Evolutionary conservation across 2,888 invertebrate species (phyloP), one percentile per base, ranked within the genome.

Genomic region (Ecdyonurus torrentis): DNA sequence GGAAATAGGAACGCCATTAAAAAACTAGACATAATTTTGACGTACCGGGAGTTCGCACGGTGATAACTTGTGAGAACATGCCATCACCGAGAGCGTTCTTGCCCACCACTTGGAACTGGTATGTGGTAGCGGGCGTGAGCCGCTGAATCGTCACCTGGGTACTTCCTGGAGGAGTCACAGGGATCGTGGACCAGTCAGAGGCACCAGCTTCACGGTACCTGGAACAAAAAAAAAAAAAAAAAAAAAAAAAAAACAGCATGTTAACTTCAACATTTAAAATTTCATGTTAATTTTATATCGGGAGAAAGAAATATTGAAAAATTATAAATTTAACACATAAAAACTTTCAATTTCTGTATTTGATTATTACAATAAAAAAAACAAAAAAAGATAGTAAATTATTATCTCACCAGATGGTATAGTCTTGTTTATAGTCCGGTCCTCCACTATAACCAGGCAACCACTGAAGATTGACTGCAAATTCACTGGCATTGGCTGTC

Each of bases 61-160:
- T 89, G 73, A 95, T 89, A 65, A 90, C 85, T 77, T 93, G 90
- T 79, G 95, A 95, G 83, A 91, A 90, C 87, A 94, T 90, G 66
- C 96, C 96, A 72, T 95, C 92, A 66, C 97, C 96, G 63, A 94
- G 83, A 18, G 90, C 86, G 75, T 97, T 97, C 74, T 93, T 90
- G 64, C 96, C 93, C 70, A 95, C 86, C 64, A 97, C 92, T 80
- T 94, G 92, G 77, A 97, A 96, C 77, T 97, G 95, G 77, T 97
- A 96, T 64, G 87, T 86, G 53, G 92, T 93, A 67, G 90, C 90
- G 10, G 95, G 92, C 69, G 87, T 85, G 66, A 97, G 81, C 66
- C 89, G 86, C 75, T 91, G 92, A 75, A 97, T 90, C 69, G 94
- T 93, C 67, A 91, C 88, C 68, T 80, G 79, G 18, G 94, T 94